Conservation (phyloP, 2,797 vertebrate genomes). For the Urosaurus nigricauda region DNA sequence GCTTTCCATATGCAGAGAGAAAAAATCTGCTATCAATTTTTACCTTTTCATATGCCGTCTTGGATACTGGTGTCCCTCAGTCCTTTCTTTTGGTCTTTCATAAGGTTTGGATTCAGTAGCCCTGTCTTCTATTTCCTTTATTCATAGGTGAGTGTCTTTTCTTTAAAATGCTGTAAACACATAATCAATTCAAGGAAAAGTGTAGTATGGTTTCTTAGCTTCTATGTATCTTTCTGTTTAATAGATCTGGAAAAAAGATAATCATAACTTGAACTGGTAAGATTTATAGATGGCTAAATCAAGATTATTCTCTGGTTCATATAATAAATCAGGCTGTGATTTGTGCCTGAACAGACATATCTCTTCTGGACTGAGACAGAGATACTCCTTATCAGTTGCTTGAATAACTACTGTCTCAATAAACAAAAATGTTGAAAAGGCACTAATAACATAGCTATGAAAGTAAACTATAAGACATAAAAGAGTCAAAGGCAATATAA, state of each 20-base stretch:
- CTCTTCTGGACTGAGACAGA: slow-evolving; percentile 25
- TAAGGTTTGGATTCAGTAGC: neutral
- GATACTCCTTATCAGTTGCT: slow-evolving; percentile 29
- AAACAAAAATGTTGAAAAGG: slow-evolving; percentile 17
- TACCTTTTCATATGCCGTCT: neutral
- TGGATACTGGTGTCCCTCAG: neutral
- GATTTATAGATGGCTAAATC: slow-evolving; percentile 26
- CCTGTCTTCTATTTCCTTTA: slow-evolving; percentile 42
- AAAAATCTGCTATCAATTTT: neutral
- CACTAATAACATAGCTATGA: slow-evolving; percentile 12
- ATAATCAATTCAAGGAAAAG: slow-evolving; percentile 37
- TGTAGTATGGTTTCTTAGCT: slow-evolving; percentile 15
- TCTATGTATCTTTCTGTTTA: slow-evolving; percentile 27
- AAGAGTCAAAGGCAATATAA: neutral
- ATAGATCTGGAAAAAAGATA: slow-evolving; percentile 37
- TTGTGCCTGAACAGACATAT: neutral
- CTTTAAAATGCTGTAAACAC: slow-evolving; percentile 19
- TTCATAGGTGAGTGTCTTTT: slow-evolving; percentile 12
- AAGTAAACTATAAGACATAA: slow-evolving; percentile 5
- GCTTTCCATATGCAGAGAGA: neutral
- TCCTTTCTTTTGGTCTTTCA: no score
- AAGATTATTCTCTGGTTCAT: slow-evolving; percentile 17
- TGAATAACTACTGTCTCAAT: slow-evolving; percentile 15
- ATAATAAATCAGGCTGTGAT: slow-evolving; percentile 27
- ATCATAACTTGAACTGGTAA: slow-evolving; percentile 13